Base-by-base conservation (phyloP, 2,113 vertebrate genomes). In the Phrynocephalus versicolor region DNA sequence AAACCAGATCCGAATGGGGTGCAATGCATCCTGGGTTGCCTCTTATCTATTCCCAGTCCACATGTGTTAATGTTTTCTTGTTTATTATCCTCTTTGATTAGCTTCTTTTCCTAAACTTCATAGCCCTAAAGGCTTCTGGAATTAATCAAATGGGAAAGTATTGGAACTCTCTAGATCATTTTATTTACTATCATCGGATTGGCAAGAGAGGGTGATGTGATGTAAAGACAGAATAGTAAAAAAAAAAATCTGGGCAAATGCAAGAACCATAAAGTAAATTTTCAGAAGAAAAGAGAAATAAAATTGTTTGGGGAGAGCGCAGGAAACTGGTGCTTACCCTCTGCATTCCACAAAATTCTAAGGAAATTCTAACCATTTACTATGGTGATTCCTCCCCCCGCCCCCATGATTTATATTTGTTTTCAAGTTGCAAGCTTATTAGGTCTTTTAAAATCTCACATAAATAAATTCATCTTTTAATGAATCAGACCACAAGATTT, bases 401-500 rank as follows among this genome's bases (percentile, higher is more conserved):
- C 85, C 18, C 15, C 74, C 85, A 64, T 72, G 88, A 89, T 85
- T 30, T 41, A 57, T 80, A 82, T 58, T 87, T 18, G 64, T 86
- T 86, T 70, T 41, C 18, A 82, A 65, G 30, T 55, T 69, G 41
- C 12, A 74, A 65, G n/a, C 14, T 55, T 51, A 76, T 10, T 65
- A 74, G 41, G 3, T 2, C 71, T 78, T 83, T 19, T 25, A 74
- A 81, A 87, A 78, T 37, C 71, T 80, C 84, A 85, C 23, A 14
- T 37, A 90, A 90, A 69, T 14, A 51, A 77, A 64, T 2, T 14
- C 41, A 89, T 58, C 67, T 88, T 91, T 90, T 92, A 91, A 95
- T 88, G 87, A 92, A 91, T 89, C 89, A 91, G 87, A 76, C 87
- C 91, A 84, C 77, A 79, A 75, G 73, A 84, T 83, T 88, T 86